Percentiles rank a stretch among this genome's conserved stretches.
phyloP scores from a whole-genome alignment of 2,113 vertebrate species.

The Epinephelus lanceolatus region DNA sequence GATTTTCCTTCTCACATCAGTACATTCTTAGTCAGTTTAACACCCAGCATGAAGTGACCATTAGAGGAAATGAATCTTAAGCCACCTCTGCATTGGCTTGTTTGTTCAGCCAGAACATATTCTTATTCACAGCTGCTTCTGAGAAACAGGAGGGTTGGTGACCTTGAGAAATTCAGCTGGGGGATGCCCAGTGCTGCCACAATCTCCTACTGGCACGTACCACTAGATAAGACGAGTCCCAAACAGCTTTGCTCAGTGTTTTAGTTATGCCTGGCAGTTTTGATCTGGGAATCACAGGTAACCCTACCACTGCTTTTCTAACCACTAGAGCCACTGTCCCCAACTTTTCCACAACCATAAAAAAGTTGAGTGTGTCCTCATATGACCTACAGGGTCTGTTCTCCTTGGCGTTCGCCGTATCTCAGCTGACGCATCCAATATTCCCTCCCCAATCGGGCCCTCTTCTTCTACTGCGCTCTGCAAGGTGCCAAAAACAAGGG shows the following conservation, averaged over 20 bases:
- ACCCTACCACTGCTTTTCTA: conserved; percentile 7
- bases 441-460: conserved; percentile 52
- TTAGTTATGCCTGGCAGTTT: neutral
- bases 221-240: neutral
- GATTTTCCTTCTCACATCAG: conserved; percentile 32
- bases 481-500: conserved; percentile 79
- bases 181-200: neutral
- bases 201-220: neutral
- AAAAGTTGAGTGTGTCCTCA: conserved; percentile 56
- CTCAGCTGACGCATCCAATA: conserved; percentile 72
- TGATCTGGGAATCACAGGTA: neutral
- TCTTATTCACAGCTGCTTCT: conserved; percentile 18
- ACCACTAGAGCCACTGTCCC: neutral
- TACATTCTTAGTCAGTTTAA: conserved; percentile 11
- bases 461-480: conserved; percentile 65
- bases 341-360: conserved; percentile 22
- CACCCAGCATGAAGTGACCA: conserved; percentile 22
- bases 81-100: neutral
- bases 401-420: conserved; percentile 70
- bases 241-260: conserved; percentile 9
- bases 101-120: conserved; percentile 6
- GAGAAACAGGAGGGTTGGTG: conserved; percentile 14
- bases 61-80: conserved; percentile 17
- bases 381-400: conserved; percentile 59
- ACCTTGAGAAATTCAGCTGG: conserved; percentile 7